These are phyloP conservation scores for Charaxes varanes DNA, from an alignment of 1,140 invertebrate species.

Conservation along the genomic window DNA sequence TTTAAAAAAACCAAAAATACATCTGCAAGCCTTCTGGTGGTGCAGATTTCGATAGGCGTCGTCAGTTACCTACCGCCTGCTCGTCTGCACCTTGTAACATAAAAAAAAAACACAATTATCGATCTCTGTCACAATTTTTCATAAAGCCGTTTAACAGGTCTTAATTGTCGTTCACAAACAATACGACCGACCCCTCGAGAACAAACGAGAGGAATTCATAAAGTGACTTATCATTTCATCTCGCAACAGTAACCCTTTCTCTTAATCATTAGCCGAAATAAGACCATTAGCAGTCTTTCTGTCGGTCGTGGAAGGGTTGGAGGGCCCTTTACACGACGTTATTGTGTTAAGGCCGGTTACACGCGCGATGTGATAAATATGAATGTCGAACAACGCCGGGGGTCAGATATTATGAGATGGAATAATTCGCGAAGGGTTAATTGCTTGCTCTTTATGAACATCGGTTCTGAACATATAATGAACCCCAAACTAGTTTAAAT, in stretches of 20 bases:
- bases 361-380: constrained; percentile 72
- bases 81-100: too few relatives aligned
- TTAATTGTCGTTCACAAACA: constrained; percentile 2
- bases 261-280: constrained; percentile 69
- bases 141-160: too few relatives aligned
- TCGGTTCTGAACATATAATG: constrained; percentile 17
- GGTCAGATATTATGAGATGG: constrained; percentile 70
- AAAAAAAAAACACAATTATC: too few relatives aligned
- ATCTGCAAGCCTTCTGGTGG: too few relatives aligned
- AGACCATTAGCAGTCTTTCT: constrained; percentile 72
- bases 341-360: constrained; percentile 69
- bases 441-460: constrained; percentile 49
- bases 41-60: too few relatives aligned
- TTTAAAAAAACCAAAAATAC: too few relatives aligned
- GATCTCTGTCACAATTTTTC: too few relatives aligned
- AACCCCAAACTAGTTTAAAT: too few relatives aligned
- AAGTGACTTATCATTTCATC: constrained; percentile 67
- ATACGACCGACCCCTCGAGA: constrained; percentile 22
- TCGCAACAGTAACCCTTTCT: constrained; percentile 56
- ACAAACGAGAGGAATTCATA: constrained; percentile 55
- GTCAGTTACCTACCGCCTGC: too few relatives aligned
- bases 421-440: constrained; percentile 69
- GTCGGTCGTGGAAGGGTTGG: constrained; percentile 65
- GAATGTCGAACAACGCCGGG: constrained; percentile 69
- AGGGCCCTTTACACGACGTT: constrained; percentile 62